A percentile compares a stretch with the other conserved stretches of the same genome.
Evolutionary conservation across 2,888 invertebrate genomes (phyloP).

Genomic region (Drosophila kanekoi): DNA sequence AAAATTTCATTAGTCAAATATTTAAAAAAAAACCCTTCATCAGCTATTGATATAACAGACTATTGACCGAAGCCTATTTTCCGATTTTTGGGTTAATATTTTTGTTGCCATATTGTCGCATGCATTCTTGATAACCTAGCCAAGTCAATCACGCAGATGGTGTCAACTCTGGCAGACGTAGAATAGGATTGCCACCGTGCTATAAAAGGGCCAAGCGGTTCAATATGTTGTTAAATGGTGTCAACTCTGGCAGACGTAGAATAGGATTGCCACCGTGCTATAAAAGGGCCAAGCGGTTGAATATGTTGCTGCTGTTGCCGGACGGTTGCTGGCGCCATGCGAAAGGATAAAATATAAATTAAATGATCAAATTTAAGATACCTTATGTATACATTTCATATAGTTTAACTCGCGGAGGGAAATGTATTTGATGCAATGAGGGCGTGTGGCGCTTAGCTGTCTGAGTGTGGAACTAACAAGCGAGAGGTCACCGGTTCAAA

Average conservation of each 20-base stretch:
- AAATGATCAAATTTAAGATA: not conserved
- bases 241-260: not conserved
- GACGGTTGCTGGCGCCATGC: constrained; percentile 3
- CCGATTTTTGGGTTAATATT: too few relatives aligned
- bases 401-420: too few relatives aligned
- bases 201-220: not conserved
- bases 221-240: not conserved
- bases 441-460: too few relatives aligned
- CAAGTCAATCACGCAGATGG: not conserved
- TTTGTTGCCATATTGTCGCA: too few relatives aligned
- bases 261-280: not conserved
- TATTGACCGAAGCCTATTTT: too few relatives aligned
- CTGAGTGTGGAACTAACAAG: too few relatives aligned
- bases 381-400: too few relatives aligned
- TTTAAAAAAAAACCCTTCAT: too few relatives aligned
- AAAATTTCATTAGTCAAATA: not conserved
- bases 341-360: not conserved
- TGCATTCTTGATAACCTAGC: not conserved
- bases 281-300: not conserved
- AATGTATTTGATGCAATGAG: too few relatives aligned
- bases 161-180: constrained; percentile 1
- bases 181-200: not conserved
- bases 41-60: too few relatives aligned
- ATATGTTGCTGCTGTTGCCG: not conserved
- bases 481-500: too few relatives aligned